Percentiles rank a stretch among this genome's conserved stretches.
phyloP scores from a whole-genome alignment of 2,888 invertebrate species.

The Vesta saturnalis region DNA sequence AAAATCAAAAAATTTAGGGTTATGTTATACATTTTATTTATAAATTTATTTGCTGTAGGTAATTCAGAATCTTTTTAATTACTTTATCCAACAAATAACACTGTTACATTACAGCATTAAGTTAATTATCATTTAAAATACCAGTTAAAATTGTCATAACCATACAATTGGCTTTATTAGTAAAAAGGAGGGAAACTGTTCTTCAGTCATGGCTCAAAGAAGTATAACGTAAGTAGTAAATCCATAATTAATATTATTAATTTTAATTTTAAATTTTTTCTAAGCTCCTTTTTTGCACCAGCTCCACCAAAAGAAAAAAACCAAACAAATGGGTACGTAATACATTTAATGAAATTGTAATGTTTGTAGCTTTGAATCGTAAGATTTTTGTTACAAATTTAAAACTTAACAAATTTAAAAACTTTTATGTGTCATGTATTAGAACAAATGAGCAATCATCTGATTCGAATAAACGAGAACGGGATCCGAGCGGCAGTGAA shows the following conservation, averaged over 20 bases:
- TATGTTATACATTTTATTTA: too few species aligned
- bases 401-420: not conserved
- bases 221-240: slow-evolving; percentile 56
- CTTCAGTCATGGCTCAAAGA: slow-evolving; percentile 58
- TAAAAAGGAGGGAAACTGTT: slow-evolving; percentile 31
- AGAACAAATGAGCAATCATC: not conserved
- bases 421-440: not conserved
- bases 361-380: slow-evolving; percentile 5
- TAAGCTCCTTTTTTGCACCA: slow-evolving; percentile 27
- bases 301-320: slow-evolving; percentile 3
- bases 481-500: not conserved
- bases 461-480: not conserved
- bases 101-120: too few species aligned
- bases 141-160: too few species aligned
- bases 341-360: not conserved
- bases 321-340: slow-evolving; percentile 21
- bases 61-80: too few species aligned
- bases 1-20: too few species aligned
- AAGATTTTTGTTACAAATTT: not conserved
- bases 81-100: too few species aligned
- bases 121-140: too few species aligned
- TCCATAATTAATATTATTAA: not conserved
- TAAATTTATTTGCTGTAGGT: too few species aligned
- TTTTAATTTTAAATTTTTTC: not conserved
- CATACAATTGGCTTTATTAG: too few species aligned